Base-by-base conservation (phyloP, 2,113 vertebrate species). In the Ageneiosus marmoratus region DNA sequence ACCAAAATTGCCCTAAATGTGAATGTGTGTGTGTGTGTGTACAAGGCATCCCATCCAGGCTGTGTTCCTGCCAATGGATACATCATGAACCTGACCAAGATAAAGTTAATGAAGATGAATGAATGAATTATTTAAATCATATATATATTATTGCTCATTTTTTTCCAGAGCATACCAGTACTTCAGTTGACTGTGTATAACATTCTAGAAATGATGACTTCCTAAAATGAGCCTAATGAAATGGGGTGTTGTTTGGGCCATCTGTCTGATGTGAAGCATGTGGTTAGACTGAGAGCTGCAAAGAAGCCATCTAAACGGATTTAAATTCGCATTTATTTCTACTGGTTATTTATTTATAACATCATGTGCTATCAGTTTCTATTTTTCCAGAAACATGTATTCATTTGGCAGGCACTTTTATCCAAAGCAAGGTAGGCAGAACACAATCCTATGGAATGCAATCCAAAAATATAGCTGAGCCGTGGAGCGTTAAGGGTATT, bases 241-340 rank as follows among this genome's bases (percentile, higher is more conserved):
- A 72, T 72, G 15, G 32, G 20, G 22, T 15, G 37, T 73, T 46
- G 22, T 46, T 81, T 48, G 34, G 16, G 73, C 80, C 80, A 72
- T 56, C 51, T 72, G 80, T 44, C 44, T 73, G 67, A 79, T 63
- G 16, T 79, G n/a, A 60, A 56, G 72, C 50, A 56, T 44, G 79
- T 3, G 12, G 79, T 46, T 58, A 70, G 37, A 81, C 67, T 46
- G 37, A 81, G 15, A 15, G 51, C 18, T 55, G 27, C 18, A 56
- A 53, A 62, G 69, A 69, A 53, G 22, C 10, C 27, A 34, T 55
- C 16, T 5, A 56, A 58, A 70, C 22, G 37, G 8, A 81, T 70
- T 70, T 73, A 60, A 56, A 81, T 81, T 80, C 12, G 4, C 24
- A 7, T 11, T 32, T 62, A 79, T 44, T 29, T 81, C 7, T 56